phyloP scores from a whole-genome alignment of 1,140 invertebrate genomes.

The Neuroterus valhalla region DNA sequence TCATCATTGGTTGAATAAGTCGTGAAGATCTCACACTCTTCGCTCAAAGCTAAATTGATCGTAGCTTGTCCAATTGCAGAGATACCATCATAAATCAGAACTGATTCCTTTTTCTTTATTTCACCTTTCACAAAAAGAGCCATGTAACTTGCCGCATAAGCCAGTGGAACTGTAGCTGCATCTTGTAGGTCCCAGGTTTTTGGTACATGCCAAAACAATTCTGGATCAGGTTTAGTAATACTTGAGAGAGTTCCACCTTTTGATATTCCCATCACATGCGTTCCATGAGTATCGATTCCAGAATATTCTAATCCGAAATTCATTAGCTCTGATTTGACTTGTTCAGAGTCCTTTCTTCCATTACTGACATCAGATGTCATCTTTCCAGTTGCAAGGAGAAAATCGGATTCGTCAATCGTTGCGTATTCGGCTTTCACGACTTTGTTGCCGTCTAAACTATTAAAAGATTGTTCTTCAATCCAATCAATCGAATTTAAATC shows the following conservation, averaged over 20 bases:
- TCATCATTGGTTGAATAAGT: constrained; percentile 86
- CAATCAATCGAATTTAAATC: constrained; percentile 90
- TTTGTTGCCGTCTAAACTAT: constrained; percentile 9
- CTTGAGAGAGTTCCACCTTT: constrained; percentile 90
- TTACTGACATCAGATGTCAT: constrained; percentile 83
- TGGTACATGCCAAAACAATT: constrained; percentile 87
- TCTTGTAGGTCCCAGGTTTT: constrained; percentile 74
- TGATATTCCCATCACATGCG: constrained; percentile 81
- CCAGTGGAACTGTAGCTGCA: too few relatives aligned
- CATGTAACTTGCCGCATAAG: constrained; percentile 92
- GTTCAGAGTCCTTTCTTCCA: constrained; percentile 72
- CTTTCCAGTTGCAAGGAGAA: constrained; percentile 82
- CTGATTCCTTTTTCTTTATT: constrained; percentile 77
- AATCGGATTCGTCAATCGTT: too few relatives aligned
- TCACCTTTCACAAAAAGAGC: constrained; percentile 84
- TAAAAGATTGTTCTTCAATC: constrained; percentile 84
- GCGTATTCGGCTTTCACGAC: constrained; percentile 72
- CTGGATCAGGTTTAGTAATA: too few relatives aligned
- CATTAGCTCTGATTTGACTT: constrained; percentile 76
- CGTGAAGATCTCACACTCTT: constrained; percentile 79
- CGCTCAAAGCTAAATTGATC: too few relatives aligned
- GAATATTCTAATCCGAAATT: constrained; percentile 84
- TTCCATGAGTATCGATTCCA: constrained; percentile 74
- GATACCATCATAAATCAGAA: too few relatives aligned
- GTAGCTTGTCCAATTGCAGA: constrained; percentile 85